Evolutionary conservation across 2,888 invertebrate genomes (phyloP).

Genomic region (Ditylenchus weischeri): DNA sequence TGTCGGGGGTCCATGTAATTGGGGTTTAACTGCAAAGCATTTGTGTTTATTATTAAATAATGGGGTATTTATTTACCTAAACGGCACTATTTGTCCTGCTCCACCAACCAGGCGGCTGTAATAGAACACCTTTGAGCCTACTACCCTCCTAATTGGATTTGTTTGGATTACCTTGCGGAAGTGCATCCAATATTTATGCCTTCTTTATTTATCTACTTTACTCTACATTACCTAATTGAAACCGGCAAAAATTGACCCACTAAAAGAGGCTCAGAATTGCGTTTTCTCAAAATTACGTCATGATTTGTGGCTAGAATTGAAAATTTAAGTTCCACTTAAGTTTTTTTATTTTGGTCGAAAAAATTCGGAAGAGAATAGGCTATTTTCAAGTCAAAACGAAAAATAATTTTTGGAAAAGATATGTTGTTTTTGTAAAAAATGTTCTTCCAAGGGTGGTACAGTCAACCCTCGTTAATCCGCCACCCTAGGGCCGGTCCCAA

Average conservation of each 20-base stretch:
- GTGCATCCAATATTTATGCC: not conserved
- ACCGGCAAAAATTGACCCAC: not conserved
- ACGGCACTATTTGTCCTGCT: slow-evolving; percentile 1
- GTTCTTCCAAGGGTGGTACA: too few relatives aligned
- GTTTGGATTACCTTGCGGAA: not conserved
- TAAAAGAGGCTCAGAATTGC: too few relatives aligned
- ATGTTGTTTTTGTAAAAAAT: too few relatives aligned
- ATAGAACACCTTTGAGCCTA: slow-evolving; percentile 5
- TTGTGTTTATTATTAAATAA: slow-evolving; percentile 9
- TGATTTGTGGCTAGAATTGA: too few relatives aligned
- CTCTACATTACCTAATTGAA: not conserved
- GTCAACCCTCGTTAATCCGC: too few relatives aligned
- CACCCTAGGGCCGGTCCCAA: too few relatives aligned
- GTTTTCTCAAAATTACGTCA: too few relatives aligned
- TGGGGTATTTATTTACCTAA: slow-evolving; percentile 11
- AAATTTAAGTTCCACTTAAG: too few relatives aligned
- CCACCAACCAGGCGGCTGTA: not conserved
- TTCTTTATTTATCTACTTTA: not conserved
- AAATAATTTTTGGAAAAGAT: too few relatives aligned
- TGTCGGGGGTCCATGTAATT: not conserved
- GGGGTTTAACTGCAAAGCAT: slow-evolving; percentile 1
- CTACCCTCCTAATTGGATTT: not conserved
- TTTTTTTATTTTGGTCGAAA: too few relatives aligned
- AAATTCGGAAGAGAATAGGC: too few relatives aligned
- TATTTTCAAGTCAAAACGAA: too few relatives aligned